Evolutionary conservation across 2,888 invertebrate genomes (phyloP).

Genomic region (Pediacus dermestoides): DNA sequence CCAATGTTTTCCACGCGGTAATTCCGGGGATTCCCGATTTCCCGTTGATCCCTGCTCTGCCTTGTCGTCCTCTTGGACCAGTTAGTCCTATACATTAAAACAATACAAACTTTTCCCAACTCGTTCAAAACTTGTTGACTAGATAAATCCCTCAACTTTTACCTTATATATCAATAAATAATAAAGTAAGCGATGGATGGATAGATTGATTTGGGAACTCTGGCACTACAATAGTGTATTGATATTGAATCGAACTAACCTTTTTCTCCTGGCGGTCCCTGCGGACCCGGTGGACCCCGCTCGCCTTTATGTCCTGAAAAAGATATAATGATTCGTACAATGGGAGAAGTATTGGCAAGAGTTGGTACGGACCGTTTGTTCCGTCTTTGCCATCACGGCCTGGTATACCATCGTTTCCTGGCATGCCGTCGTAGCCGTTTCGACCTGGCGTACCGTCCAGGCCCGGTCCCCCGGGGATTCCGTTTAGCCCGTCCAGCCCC

Average conservation of each 20-base stretch:
- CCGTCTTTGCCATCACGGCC: conserved; percentile 67
- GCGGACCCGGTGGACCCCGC: conserved; percentile 66
- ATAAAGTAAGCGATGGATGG: too few relatives aligned
- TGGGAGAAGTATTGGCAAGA: too few relatives aligned
- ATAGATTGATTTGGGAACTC: too few relatives aligned
- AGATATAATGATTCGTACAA: conserved; percentile 13
- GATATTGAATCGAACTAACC: conserved; percentile 49
- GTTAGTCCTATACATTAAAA: conserved; percentile 50
- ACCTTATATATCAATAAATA: too few relatives aligned
- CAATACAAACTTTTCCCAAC: too few relatives aligned
- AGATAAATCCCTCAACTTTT: too few relatives aligned
- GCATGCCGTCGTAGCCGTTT: conserved; percentile 75
- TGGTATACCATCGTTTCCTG: conserved; percentile 69
- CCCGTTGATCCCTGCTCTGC: conserved; percentile 71
- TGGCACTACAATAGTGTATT: too few relatives aligned
- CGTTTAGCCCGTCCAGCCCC: conserved; percentile 82
- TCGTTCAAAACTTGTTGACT: too few relatives aligned
- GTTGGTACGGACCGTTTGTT: conserved; percentile 53
- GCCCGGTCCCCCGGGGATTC: conserved; percentile 88
- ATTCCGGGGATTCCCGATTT: conserved; percentile 78
- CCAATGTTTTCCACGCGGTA: conserved; percentile 65
- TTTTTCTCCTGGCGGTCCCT: conserved; percentile 69
- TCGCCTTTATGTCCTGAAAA: conserved; percentile 63
- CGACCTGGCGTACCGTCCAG: conserved; percentile 82
- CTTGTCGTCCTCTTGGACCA: conserved; percentile 70